These are phyloP conservation scores for Melipona beecheii DNA, from an alignment of 2,888 invertebrate species.

Conservation along the genomic window DNA sequence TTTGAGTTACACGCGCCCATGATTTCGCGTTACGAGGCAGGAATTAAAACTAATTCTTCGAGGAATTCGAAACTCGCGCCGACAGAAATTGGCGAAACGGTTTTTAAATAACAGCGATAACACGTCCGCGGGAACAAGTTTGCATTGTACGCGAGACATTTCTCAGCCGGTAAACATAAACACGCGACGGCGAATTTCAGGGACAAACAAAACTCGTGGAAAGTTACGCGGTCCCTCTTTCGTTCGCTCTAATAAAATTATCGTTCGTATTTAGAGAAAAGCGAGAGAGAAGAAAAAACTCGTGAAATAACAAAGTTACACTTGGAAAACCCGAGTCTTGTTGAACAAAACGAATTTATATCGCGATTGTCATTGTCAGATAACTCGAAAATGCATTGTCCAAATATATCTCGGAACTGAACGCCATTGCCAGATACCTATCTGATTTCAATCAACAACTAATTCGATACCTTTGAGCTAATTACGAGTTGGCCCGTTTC, in stretches of 20 bases:
- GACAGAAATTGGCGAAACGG: not conserved
- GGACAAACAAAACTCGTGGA: not conserved
- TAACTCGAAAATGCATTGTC: not conserved
- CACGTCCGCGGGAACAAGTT: not conserved
- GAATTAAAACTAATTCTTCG: no score
- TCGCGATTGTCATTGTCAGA: not conserved
- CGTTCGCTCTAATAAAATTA: no score
- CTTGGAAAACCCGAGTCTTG: no score
- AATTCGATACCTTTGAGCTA: not conserved
- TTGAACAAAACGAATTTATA: not conserved
- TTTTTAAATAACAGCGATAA: slow-evolving; percentile 20
- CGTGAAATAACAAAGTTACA: not conserved
- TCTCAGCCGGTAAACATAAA: not conserved
- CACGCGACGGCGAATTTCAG: not conserved
- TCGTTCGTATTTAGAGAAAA: no score
- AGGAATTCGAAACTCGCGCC: no score
- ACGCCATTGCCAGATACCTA: not conserved
- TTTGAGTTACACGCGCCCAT: no score
- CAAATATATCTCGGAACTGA: not conserved
- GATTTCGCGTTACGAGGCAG: no score
- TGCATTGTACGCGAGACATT: not conserved
- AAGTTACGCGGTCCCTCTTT: not conserved
- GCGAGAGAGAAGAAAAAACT: no score
- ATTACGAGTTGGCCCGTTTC: not conserved
- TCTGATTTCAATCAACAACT: not conserved